Evolutionary conservation across 2,113 vertebrate species (phyloP).

Genomic region (Anarhynchus alexandrinus): DNA sequence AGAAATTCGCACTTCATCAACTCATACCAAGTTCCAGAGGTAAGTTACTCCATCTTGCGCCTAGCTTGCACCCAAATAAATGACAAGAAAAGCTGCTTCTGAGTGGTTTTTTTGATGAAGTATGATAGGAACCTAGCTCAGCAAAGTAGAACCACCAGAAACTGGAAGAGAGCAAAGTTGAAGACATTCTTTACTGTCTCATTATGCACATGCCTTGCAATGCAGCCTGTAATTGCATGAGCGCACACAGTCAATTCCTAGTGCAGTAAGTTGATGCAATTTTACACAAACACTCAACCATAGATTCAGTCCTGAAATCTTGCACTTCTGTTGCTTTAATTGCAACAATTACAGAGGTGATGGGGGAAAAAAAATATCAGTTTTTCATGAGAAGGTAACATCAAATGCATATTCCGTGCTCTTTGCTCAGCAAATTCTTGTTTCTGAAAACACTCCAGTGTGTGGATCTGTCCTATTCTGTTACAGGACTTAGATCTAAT

Average conservation of each 20-base stretch:
- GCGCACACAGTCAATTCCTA: not conserved
- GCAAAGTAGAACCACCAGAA: not conserved
- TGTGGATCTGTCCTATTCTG: not conserved
- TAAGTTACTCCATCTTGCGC: not conserved
- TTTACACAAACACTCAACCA: not conserved
- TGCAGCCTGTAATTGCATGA: not conserved
- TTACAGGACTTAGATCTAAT: not conserved
- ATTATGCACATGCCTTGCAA: not conserved
- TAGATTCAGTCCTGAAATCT: not conserved
- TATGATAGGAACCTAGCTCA: not conserved
- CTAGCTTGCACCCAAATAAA: not conserved
- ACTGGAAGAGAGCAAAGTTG: not conserved
- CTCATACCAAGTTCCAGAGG: not conserved
- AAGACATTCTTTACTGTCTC: not conserved
- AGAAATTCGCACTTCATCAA: not conserved
- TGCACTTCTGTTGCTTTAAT: not conserved
- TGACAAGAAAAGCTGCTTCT: not conserved
- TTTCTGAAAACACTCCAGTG: not conserved
- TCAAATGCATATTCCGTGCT: not conserved
- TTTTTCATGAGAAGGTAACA: not conserved
- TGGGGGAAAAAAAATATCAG: fast-evolving
- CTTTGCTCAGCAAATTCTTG: not conserved
- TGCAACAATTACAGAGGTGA: not conserved
- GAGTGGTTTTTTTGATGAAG: not conserved
- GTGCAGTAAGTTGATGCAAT: not conserved